Evolutionary conservation across 2,797 vertebrate genomes (phyloP).

Genomic region (Sebastes kiyomatsui): DNA sequence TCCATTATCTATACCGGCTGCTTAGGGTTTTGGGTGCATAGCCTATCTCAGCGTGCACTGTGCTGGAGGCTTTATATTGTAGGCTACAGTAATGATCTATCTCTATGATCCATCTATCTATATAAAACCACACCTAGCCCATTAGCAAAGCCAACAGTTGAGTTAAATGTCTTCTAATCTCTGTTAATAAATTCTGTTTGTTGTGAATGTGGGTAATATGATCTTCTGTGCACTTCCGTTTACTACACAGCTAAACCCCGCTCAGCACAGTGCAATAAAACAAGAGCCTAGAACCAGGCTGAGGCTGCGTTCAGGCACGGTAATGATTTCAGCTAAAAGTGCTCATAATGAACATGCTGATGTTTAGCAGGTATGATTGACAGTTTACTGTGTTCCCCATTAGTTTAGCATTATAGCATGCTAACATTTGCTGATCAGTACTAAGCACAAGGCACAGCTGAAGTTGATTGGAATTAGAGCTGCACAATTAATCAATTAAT

Average conservation of each 20-base stretch:
- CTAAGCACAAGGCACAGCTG: background rate
- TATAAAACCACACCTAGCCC: background rate
- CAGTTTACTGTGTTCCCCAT: background rate
- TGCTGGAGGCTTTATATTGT: background rate
- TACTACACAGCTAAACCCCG: background rate
- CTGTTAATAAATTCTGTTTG: background rate
- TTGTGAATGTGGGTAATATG: background rate
- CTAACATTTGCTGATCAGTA: background rate
- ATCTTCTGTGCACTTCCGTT: background rate
- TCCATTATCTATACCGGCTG: background rate
- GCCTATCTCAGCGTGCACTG: background rate
- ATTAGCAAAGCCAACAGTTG: background rate
- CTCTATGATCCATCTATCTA: too few species aligned
- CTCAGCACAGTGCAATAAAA: background rate
- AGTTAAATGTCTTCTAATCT: background rate
- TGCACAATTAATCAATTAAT: too few species aligned
- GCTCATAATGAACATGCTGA: background rate
- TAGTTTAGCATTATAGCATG: background rate
- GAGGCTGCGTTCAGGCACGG: background rate
- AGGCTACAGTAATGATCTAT: background rate
- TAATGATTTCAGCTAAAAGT: background rate
- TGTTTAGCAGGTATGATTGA: background rate
- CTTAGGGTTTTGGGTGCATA: background rate
- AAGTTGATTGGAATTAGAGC: background rate
- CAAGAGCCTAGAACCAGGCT: background rate